Evolutionary conservation across 2,888 invertebrate species (phyloP).

Genomic region (Tinea pellionella): DNA sequence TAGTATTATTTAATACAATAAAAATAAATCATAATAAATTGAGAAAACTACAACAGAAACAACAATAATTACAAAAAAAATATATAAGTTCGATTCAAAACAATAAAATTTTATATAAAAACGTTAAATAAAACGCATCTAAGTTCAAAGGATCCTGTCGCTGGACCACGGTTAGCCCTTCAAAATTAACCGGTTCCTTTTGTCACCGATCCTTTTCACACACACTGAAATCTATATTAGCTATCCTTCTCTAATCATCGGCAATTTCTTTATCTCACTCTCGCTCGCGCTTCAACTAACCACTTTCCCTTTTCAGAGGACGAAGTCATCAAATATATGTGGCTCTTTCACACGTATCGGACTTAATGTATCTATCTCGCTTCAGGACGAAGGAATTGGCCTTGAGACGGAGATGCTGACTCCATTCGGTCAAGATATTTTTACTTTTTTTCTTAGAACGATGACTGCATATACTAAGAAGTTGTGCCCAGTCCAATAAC

Average conservation of each 20-base stretch:
- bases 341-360: conserved; percentile 25
- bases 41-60: no score
- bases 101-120: conserved; percentile 25
- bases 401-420: conserved; percentile 62
- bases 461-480: conserved; percentile 62
- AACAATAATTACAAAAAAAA: not conserved
- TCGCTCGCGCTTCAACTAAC: conserved; percentile 50
- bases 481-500: conserved; percentile 24
- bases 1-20: no score
- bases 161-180: conserved; percentile 58
- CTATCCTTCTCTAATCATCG: conserved; percentile 47
- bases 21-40: no score
- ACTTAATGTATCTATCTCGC: conserved; percentile 31
- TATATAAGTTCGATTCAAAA: not conserved
- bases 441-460: conserved; percentile 63
- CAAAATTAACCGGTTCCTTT: conserved; percentile 63
- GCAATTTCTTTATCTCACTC: conserved; percentile 66
- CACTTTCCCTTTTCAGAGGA: conserved; percentile 70
- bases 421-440: conserved; percentile 55
- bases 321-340: conserved; percentile 45
- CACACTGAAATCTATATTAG: conserved; percentile 18
- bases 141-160: conserved; percentile 8
- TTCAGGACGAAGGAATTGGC: conserved; percentile 53
- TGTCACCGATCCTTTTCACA: conserved; percentile 29
- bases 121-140: conserved; percentile 7